A percentile compares a stretch with the other conserved stretches of the same genome.
Conservation (phyloP, 2,113 vertebrate genomes). For the Thryonomys swinderianus region DNA sequence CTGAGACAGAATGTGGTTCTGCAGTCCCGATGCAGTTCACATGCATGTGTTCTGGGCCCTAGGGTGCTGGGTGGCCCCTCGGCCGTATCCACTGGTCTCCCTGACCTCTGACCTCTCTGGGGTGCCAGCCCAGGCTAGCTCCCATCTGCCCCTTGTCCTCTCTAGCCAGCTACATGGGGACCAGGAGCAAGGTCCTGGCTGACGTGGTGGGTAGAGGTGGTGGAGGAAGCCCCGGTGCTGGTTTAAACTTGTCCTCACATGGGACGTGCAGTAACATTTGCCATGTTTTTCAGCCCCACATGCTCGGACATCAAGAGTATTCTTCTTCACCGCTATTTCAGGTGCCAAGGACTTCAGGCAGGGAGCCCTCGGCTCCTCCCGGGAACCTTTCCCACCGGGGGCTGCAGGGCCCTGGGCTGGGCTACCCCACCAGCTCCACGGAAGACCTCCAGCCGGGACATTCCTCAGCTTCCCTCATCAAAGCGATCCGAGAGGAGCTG, state of each 20-base stretch:
- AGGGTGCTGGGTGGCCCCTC: background rate
- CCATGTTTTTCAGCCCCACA: slow-evolving; percentile 84
- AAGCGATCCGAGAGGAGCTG: slow-evolving; percentile 98
- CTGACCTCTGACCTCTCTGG: background rate
- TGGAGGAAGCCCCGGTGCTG: fast-evolving
- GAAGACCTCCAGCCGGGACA: slow-evolving; percentile 94
- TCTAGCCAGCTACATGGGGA: background rate
- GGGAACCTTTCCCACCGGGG: slow-evolving; percentile 87
- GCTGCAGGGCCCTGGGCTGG: slow-evolving; percentile 87
- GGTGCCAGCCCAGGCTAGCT: background rate
- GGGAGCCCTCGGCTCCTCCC: slow-evolving; percentile 91
- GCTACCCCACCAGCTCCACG: slow-evolving; percentile 91
- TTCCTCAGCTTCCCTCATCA: slow-evolving; percentile 98
- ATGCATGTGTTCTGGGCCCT: fast-evolving
- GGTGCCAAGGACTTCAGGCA: slow-evolving; percentile 90
- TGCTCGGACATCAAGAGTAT: slow-evolving; percentile 91
- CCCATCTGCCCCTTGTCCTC: background rate
- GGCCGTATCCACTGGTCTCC: background rate
- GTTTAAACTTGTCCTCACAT: slow-evolving; percentile 11
- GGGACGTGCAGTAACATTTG: slow-evolving; percentile 57
- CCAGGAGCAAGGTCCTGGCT: fast-evolving
- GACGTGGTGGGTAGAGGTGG: background rate
- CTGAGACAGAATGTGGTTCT: background rate
- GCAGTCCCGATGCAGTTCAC: background rate
- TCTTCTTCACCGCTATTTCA: slow-evolving; percentile 92